phyloP scores from a whole-genome alignment of 2,888 invertebrate species.

The Clivina fossor region DNA sequence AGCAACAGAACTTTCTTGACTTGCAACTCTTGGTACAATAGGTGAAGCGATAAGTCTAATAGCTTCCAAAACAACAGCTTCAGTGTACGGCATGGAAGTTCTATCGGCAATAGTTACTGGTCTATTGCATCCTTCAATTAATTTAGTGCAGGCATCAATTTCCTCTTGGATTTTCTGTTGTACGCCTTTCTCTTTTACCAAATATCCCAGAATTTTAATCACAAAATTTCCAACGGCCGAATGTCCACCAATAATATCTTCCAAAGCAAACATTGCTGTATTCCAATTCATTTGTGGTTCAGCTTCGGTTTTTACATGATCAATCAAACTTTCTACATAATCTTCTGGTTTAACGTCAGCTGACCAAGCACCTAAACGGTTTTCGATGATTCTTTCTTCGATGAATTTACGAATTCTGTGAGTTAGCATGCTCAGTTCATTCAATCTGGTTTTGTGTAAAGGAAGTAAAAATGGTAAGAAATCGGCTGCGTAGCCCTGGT shows the following conservation, averaged over 20 bases:
- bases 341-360: constrained; percentile 53
- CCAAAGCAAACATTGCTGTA: constrained; percentile 56
- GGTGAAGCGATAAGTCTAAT: constrained; percentile 66
- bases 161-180: constrained; percentile 59
- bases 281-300: constrained; percentile 53
- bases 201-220: constrained; percentile 60
- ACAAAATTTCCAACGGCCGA: constrained; percentile 66
- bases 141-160: constrained; percentile 52
- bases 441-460: constrained; percentile 56
- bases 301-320: constrained; percentile 54
- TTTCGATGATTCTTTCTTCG: constrained; percentile 54
- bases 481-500: constrained; percentile 67
- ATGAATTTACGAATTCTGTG: constrained; percentile 60
- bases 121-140: constrained; percentile 40
- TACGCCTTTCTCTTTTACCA: constrained; percentile 57
- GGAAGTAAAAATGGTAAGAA: constrained; percentile 65
- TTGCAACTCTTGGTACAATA: constrained; percentile 69
- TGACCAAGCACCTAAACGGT: constrained; percentile 50
- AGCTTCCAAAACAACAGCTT: constrained; percentile 63
- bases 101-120: constrained; percentile 52
- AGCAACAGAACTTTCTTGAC: constrained; percentile 61
- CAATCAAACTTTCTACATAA: constrained; percentile 62
- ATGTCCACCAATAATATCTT: constrained; percentile 60
- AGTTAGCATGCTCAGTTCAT: constrained; percentile 56
- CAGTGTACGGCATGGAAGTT: constrained; percentile 60